Conservation (phyloP, 2,113 vertebrate genomes). For the Ascaphus truei region DNA sequence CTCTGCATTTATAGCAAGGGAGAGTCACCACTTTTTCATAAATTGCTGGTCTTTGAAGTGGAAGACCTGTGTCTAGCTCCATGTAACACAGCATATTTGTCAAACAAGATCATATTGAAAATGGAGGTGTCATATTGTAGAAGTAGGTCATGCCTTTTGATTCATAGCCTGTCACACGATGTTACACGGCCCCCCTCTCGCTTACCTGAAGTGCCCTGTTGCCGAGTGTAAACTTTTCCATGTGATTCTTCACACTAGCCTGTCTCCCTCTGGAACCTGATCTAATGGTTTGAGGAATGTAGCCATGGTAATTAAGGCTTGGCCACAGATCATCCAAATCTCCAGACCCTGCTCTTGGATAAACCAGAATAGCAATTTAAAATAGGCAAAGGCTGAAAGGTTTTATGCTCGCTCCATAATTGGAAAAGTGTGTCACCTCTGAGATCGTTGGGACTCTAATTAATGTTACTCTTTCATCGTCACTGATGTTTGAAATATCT, state of each 20-base stretch:
- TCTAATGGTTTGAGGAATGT: constrained; percentile 63
- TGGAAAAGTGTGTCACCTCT: constrained; percentile 43
- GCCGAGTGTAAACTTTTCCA: constrained; percentile 51
- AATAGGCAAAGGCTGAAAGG: constrained; percentile 34
- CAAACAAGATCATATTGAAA: too few species aligned
- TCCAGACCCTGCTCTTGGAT: constrained; percentile 41
- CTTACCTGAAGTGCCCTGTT: constrained; percentile 2
- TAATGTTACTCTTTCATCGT: not conserved
- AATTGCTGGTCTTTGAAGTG: too few species aligned
- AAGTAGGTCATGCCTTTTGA: too few species aligned
- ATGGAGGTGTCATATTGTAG: too few species aligned
- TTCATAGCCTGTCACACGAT: not conserved
- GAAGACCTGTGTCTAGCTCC: too few species aligned
- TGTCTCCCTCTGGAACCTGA: constrained; percentile 62
- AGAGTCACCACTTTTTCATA: too few species aligned
- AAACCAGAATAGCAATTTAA: constrained; percentile 42
- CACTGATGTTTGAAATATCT: not conserved
- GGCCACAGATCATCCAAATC: constrained; percentile 46
- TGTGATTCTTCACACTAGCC: constrained; percentile 52
- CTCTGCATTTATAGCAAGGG: too few species aligned
- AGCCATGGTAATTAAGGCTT: constrained; percentile 53
- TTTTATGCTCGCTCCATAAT: constrained; percentile 29
- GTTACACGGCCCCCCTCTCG: not conserved
- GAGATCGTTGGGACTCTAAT: not conserved
- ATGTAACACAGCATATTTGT: too few species aligned